phyloP scores from a whole-genome alignment of 2,113 vertebrate species.

The Loxodonta africana region DNA sequence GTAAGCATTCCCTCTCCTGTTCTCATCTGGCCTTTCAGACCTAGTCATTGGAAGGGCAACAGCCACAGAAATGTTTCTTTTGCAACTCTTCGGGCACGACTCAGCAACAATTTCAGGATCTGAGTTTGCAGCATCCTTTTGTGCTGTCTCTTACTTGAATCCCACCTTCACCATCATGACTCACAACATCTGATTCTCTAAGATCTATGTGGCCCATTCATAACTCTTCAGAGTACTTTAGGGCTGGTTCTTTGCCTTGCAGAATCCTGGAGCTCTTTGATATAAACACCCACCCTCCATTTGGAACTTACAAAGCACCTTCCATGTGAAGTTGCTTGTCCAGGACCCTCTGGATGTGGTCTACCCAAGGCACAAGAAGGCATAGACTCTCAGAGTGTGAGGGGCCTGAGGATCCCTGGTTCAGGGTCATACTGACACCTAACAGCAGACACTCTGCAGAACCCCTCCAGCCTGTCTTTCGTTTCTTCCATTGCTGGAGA shows the following conservation, averaged over 20 bases:
- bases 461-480: fast-evolving
- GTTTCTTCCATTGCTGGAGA: fast-evolving
- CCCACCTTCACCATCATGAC: fast-evolving
- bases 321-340: fast-evolving
- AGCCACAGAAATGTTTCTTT: fast-evolving
- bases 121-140: fast-evolving
- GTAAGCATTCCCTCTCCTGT: fast-evolving
- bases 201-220: fast-evolving
- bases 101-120: fast-evolving
- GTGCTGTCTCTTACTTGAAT: too few species aligned
- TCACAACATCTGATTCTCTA: fast-evolving
- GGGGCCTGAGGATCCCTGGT: fast-evolving
- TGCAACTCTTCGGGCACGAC: fast-evolving
- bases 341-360: fast-evolving
- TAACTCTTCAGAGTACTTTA: fast-evolving
- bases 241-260: fast-evolving
- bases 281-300: not conserved
- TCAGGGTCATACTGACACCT: not conserved
- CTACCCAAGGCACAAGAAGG: fast-evolving
- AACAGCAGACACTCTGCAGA: fast-evolving
- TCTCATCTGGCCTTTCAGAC: fast-evolving
- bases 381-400: fast-evolving
- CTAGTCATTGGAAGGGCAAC: fast-evolving
- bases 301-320: fast-evolving
- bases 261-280: fast-evolving